Evolutionary conservation across 2,797 vertebrate species (phyloP), one percentile per base, ranked within the genome.

Genomic region (Acipenser transmontanus): DNA sequence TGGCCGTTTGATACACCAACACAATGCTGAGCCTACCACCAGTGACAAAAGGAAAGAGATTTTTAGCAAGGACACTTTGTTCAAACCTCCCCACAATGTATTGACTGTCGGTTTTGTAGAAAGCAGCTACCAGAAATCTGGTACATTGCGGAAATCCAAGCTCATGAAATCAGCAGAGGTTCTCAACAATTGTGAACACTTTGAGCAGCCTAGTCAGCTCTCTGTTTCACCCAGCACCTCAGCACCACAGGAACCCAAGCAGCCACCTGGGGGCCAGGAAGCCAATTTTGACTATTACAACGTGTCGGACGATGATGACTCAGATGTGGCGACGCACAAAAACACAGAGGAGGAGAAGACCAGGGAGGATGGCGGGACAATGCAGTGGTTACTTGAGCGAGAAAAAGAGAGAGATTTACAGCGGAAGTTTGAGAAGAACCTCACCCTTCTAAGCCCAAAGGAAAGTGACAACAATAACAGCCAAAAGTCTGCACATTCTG

Each of bases 251-350:
- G 88, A 92, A 51, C 88, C 92, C 76, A 91, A 84, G 69, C 95
- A 96, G 75, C 72, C 91, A 0, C 59, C 83, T 0, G 86, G 87
- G 10, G 95, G 92, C 76, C 89, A 87, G 71, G 94, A 96, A 72
- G 90, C 90, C 64, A 91, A 94, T 51, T 98, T 98, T 0, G 97
- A 99, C 88, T 99, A 99, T 82, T 99, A 99, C 83, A 99, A 99
- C 0, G 97, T 98, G 11, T 98, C 96, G 0, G 97, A 99, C 11
- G 97, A 99, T 0, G 97, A 99, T 0, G 95, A 97, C 66, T 93
- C 95, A 0, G 97, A 98, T 77, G 96, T 96, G 71, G 92, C 92
- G 34, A 91, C 83, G 66, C 86, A 86, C 83, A 98, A 98, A 84
- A 92, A 94, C 64, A 68, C 89, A 0, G 89, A 91, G 73, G 93